Evolutionary conservation across 2,888 invertebrate species (phyloP).

Genomic region (Nemapogon koenigi): DNA sequence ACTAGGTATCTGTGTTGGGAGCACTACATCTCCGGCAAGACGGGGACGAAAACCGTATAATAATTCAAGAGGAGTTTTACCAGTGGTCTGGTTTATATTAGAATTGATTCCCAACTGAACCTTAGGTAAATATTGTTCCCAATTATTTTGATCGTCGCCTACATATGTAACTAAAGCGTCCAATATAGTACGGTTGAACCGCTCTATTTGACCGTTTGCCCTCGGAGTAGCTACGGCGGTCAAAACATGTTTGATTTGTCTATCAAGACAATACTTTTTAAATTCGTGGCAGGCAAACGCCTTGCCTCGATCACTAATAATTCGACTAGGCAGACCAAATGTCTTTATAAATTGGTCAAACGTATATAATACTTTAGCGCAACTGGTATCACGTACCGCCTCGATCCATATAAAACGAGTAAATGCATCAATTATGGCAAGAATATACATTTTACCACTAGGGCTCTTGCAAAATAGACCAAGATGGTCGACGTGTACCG

Average conservation of each 20-base stretch:
- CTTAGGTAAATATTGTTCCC: constrained; percentile 5
- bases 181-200: constrained; percentile 7
- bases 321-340: constrained; percentile 9
- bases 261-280: constrained; percentile 7
- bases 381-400: constrained; percentile 3
- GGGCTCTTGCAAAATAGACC: not conserved
- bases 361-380: not conserved
- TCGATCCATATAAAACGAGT: constrained; percentile 5
- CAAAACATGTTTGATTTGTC: constrained; percentile 11
- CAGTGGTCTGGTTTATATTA: constrained; percentile 1
- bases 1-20: not conserved
- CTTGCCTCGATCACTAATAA: constrained; percentile 8
- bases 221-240: constrained; percentile 11
- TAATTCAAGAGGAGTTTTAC: constrained; percentile 2
- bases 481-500: not conserved
- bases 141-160: constrained; percentile 6
- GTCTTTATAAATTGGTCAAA: constrained; percentile 7
- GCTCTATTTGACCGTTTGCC: no score
- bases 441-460: not conserved
- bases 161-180: constrained; percentile 8
- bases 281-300: constrained; percentile 9
- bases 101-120: constrained; percentile 2
- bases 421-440: constrained; percentile 2
- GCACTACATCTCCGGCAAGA: constrained; percentile 1
- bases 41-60: constrained; percentile 1